A percentile compares a stretch with the other conserved stretches of the same genome.
phyloP scores from a whole-genome alignment of 2,888 invertebrate species.

The Lissocephala sabroskyi region DNA sequence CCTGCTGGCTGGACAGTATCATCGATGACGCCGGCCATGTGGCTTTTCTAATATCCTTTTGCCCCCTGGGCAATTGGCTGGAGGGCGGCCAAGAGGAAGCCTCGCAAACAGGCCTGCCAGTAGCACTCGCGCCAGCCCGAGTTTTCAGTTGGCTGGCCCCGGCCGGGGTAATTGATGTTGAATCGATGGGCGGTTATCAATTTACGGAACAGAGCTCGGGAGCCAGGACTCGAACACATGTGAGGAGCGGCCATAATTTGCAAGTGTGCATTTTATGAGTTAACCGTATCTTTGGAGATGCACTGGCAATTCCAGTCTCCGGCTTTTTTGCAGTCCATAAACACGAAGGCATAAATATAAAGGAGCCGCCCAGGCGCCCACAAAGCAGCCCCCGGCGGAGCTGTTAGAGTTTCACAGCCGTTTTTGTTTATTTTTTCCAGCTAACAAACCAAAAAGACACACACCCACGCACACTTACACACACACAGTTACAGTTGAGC shows the following conservation, averaged over 20 bases:
- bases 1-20: background rate
- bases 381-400: too few species aligned
- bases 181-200: constrained; percentile 24
- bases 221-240: background rate
- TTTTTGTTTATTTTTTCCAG: too few species aligned
- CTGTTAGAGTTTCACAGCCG: too few species aligned
- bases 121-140: background rate
- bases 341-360: too few species aligned
- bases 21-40: constrained; percentile 1
- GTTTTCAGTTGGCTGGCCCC: background rate
- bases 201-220: constrained; percentile 1
- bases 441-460: too few species aligned
- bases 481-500: too few species aligned
- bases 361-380: too few species aligned
- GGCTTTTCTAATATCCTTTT: constrained; percentile 46
- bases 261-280: constrained; percentile 28
- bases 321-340: too few species aligned
- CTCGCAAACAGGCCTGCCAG: too few species aligned
- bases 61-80: constrained; percentile 6
- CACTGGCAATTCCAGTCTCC: background rate
- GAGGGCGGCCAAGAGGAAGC: too few species aligned
- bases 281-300: constrained; percentile 12
- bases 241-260: constrained; percentile 36
- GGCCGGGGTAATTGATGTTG: constrained; percentile 36
- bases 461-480: too few species aligned